These are phyloP conservation scores for Neodiprion fabricii DNA, from an alignment of 1,140 invertebrate species.

Conservation along the genomic window DNA sequence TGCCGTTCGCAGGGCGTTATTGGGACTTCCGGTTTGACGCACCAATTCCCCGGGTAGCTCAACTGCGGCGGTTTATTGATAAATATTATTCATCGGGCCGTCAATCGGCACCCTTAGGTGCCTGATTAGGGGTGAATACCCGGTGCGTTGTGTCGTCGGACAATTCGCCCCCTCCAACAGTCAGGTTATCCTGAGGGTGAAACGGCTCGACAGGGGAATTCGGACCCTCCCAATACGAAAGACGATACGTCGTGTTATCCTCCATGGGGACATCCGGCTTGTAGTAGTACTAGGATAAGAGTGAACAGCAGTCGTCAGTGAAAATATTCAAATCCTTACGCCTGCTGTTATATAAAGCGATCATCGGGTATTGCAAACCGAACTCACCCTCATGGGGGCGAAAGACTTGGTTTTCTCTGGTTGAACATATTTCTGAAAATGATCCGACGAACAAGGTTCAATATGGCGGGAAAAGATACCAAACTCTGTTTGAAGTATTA, in stretches of 20 bases:
- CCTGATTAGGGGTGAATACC: slow-evolving; percentile 25
- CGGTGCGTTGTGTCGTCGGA: slow-evolving; percentile 49
- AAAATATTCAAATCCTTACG: too few relatives aligned
- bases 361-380: background rate
- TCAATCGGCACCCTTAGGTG: too few relatives aligned
- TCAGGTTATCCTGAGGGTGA: slow-evolving; percentile 37
- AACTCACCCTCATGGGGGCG: slow-evolving; percentile 55
- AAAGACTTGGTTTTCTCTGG: slow-evolving; percentile 64
- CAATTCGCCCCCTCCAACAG: slow-evolving; percentile 36
- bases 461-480: background rate
- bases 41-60: slow-evolving; percentile 57
- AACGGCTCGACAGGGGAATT: slow-evolving; percentile 35
- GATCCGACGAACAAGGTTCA: background rate
- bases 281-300: slow-evolving; percentile 53
- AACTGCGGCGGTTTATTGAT: slow-evolving; percentile 32
- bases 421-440: slow-evolving; percentile 63
- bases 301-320: slow-evolving; percentile 31
- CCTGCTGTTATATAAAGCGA: too few relatives aligned
- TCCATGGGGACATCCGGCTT: slow-evolving; percentile 62
- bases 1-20: slow-evolving; percentile 45
- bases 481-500: background rate
- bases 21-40: slow-evolving; percentile 40
- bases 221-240: slow-evolving; percentile 63
- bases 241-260: slow-evolving; percentile 65
- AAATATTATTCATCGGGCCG: too few relatives aligned